Percentiles rank a stretch among this genome's conserved stretches.
phyloP scores from a whole-genome alignment of 2,113 vertebrate species.

The Parus major region DNA sequence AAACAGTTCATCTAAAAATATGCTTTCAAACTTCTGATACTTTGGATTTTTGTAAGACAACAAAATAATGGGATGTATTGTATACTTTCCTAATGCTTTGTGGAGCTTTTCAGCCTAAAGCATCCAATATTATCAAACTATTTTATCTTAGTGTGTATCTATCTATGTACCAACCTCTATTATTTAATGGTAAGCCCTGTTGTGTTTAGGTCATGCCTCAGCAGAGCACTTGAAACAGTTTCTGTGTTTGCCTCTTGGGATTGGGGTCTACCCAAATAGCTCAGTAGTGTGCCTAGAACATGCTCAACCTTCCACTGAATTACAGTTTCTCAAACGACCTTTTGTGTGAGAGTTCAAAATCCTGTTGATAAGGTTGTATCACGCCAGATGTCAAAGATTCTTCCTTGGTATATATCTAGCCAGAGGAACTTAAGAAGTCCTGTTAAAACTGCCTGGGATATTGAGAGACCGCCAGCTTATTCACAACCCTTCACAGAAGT shows the following conservation, averaged over 20 bases:
- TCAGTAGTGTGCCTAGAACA: not conserved
- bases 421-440: not conserved
- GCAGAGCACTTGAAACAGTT: not conserved
- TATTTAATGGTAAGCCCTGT: not conserved
- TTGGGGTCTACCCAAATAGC: not conserved
- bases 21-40: not conserved
- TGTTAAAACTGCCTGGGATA: not conserved
- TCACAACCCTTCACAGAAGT: no score
- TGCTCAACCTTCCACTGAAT: not conserved
- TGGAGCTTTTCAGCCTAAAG: not conserved
- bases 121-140: not conserved
- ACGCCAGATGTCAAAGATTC: not conserved
- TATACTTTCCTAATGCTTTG: not conserved
- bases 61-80: not conserved
- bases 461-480: no score
- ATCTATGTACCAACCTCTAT: not conserved
- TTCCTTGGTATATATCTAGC: not conserved
- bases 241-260: not conserved
- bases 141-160: not conserved
- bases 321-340: not conserved
- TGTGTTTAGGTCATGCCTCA: not conserved
- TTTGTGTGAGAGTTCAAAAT: not conserved
- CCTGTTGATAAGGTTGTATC: not conserved
- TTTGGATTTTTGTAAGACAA: not conserved
- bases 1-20: not conserved